Conservation (phyloP, 1,140 invertebrate species). For the Zaprionus taronus region DNA sequence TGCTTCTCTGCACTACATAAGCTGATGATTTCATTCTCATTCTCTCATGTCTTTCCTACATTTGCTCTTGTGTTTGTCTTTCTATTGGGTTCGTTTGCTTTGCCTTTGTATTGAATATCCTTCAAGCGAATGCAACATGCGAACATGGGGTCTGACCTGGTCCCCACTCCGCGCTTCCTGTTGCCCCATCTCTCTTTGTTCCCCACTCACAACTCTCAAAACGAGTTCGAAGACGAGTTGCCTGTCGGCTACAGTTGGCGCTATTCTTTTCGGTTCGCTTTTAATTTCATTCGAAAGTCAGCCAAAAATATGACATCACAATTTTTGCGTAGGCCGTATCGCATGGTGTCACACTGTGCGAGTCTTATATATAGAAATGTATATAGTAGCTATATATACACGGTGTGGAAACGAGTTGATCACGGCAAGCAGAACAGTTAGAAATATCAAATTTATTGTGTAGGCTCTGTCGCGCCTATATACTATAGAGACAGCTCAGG, state of each 20-base stretch:
- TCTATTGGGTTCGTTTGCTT: conserved; percentile 21
- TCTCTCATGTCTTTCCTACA: conserved; percentile 31
- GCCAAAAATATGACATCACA: conserved; percentile 73
- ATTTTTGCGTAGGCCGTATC: conserved; percentile 55
- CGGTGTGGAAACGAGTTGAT: conserved; percentile 20
- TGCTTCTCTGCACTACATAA: conserved; percentile 9
- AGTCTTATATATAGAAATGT: conserved; percentile 20
- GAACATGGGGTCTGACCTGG: conserved; percentile 20
- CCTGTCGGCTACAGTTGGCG: conserved; percentile 23
- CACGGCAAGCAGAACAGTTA: conserved; percentile 17
- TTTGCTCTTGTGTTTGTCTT: conserved; percentile 15
- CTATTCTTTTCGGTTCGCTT: conserved; percentile 48
- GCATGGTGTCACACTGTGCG: conserved; percentile 19
- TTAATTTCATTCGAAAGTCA: conserved; percentile 55
- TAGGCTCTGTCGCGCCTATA: not conserved
- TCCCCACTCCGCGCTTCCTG: not conserved
- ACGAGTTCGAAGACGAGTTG: conserved; percentile 41
- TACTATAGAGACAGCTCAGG: not conserved
- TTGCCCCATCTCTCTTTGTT: too few species aligned
- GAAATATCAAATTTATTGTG: not conserved
- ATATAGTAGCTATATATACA: not conserved
- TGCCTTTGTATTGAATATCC: conserved; percentile 45
- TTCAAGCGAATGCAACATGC: conserved; percentile 63
- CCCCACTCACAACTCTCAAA: conserved; percentile 17
- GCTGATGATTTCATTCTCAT: conserved; percentile 68